A percentile compares a stretch with the other conserved stretches of the same genome.
Conservation (phyloP, 1,140 invertebrate species). For the Lasioglossum baleicum region DNA sequence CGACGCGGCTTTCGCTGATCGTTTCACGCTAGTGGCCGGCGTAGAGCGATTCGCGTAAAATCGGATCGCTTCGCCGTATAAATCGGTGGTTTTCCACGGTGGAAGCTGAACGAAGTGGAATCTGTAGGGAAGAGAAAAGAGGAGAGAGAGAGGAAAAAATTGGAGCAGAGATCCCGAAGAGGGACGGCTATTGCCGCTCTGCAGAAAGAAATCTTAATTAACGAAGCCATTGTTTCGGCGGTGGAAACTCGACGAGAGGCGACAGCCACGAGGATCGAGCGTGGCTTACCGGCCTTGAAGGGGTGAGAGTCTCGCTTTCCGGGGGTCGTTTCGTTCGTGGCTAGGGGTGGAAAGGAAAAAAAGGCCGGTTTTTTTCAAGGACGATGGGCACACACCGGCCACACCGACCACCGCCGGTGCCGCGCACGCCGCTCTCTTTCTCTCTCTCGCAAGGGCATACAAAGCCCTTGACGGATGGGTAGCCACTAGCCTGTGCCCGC, state of each 20-base stretch:
- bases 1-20: too few species aligned
- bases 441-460: slow-evolving; percentile 66
- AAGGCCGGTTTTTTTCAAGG: slow-evolving; percentile 65
- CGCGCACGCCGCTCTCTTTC: background rate
- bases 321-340: slow-evolving; percentile 45
- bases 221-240: slow-evolving; percentile 74
- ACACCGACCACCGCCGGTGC: slow-evolving; percentile 58
- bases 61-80: background rate
- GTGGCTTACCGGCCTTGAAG: slow-evolving; percentile 32
- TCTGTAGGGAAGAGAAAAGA: too few species aligned
- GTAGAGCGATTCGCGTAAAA: background rate
- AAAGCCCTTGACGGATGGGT: slow-evolving; percentile 78
- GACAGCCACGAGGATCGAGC: slow-evolving; percentile 52
- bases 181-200: slow-evolving; percentile 31
- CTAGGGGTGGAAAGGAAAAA: slow-evolving; percentile 52
- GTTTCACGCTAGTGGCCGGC: too few species aligned
- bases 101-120: background rate
- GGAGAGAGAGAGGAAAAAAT: background rate
- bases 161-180: background rate
- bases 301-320: background rate
- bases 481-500: slow-evolving; percentile 72
- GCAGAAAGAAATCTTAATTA: slow-evolving; percentile 78
- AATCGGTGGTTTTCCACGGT: background rate
- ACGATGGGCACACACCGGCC: slow-evolving; percentile 65
- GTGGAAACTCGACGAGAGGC: slow-evolving; percentile 69